A percentile compares a stretch with the other conserved stretches of the same genome.
Evolutionary conservation across 1,140 invertebrate species (phyloP).

Genomic region (Himalopsyche phryganea): DNA sequence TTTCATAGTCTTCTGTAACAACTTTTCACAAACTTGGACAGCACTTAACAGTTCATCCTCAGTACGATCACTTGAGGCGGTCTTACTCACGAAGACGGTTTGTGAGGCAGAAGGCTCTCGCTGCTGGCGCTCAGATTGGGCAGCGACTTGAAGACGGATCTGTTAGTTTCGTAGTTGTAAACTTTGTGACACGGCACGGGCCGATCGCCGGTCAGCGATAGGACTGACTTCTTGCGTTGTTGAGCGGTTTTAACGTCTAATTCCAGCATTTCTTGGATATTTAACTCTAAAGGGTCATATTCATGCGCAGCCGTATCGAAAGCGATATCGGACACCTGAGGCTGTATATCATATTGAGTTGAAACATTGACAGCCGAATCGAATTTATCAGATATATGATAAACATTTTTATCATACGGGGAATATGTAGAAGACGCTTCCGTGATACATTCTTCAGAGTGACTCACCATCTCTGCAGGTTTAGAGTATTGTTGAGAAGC

Average conservation of each 20-base stretch:
- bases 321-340: slow-evolving; percentile 37
- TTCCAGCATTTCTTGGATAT: slow-evolving; percentile 51
- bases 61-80: too few species aligned
- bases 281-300: slow-evolving; percentile 47
- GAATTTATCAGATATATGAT: slow-evolving; percentile 33
- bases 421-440: slow-evolving; percentile 20
- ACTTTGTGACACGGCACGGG: slow-evolving; percentile 29
- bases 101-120: slow-evolving; percentile 56
- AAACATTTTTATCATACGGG: slow-evolving; percentile 30
- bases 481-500: slow-evolving; percentile 18
- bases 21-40: not conserved
- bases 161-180: slow-evolving; percentile 25
- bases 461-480: slow-evolving; percentile 21
- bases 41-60: too few species aligned
- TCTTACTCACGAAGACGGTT: slow-evolving; percentile 19
- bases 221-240: slow-evolving; percentile 29
- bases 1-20: too few species aligned
- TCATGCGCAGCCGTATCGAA: slow-evolving; percentile 43
- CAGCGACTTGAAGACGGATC: slow-evolving; percentile 55
- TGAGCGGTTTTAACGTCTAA: slow-evolving; percentile 46
- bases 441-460: slow-evolving; percentile 28
- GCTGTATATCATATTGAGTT: slow-evolving; percentile 22
- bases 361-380: slow-evolving; percentile 20
- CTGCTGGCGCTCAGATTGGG: slow-evolving; percentile 64
- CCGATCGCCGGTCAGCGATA: slow-evolving; percentile 28